Base-by-base conservation (phyloP, 2,797 vertebrate species). In the Chelonia mydas region DNA sequence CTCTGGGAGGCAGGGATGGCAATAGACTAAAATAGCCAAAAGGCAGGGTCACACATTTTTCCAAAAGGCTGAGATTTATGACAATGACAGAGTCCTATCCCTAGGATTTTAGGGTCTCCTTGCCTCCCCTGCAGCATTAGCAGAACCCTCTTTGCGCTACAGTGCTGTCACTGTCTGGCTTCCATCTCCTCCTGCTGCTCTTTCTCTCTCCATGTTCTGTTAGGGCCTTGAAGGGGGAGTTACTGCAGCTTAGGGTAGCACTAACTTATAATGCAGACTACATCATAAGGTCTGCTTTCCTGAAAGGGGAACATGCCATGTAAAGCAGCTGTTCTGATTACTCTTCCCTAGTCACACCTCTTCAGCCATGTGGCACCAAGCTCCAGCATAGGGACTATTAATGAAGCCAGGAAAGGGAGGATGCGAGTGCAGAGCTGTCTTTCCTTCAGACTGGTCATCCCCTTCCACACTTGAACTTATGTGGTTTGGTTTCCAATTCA, bases 1-100 rank as follows among this genome's bases (percentile, higher is more conserved):
- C 55, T 57, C 55, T 27, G 25, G 25, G 55, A 57, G 11, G 55
- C 55, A 57, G 55, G 55, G 25, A 57, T 57, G 23, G 11, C 41
- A 27, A 53, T 8, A 89, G 84, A 80, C 65, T 1, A 0, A 84
- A 91, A 85, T 45, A 68, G 53, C 74, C 0, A 1, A 0, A 0
- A 78, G 88, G 59, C 47, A 91, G 28, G 13, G 82, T 13, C 13
- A 33, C 13, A 31, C 11, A 31, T 59, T 59, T 33, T 61, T 33
- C 41, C 80, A 68, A 50, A 3, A 2, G 5, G n/a, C 49, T 81
- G 55, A 94, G 88, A 90, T 47, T 49, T 61, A 61, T 33, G 31
- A 61, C 59, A 61, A 16, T 88, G 49, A 45, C 51, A 37, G 59
- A 50, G 47, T 9, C 21, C 33, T 17, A 28, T 41, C 11, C 51